phyloP scores from a whole-genome alignment of 2,797 vertebrate genomes.

The Arctocebus calabarensis region DNA sequence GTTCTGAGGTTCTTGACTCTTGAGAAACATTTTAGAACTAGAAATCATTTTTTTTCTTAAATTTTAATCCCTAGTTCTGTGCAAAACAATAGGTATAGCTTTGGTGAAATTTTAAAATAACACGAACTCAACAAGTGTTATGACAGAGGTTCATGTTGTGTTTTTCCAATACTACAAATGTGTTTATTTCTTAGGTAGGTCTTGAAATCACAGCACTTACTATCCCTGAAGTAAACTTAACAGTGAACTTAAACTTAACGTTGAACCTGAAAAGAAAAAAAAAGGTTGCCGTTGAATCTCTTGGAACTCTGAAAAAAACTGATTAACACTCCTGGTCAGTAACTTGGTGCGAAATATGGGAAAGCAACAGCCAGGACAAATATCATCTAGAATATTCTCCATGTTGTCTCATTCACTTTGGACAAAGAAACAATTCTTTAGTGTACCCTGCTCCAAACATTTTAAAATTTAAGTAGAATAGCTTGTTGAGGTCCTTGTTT shows the following conservation, averaged over 20 bases:
- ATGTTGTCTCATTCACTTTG: background rate
- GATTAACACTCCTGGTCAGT: background rate
- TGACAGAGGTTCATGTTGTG: constrained; percentile 14
- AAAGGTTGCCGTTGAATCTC: background rate
- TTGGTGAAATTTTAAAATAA: background rate
- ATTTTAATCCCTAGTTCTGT: background rate
- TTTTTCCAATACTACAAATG: background rate
- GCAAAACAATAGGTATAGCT: background rate
- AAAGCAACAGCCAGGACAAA: background rate
- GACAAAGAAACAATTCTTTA: constrained; percentile 50
- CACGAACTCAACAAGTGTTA: background rate
- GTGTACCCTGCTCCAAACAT: background rate
- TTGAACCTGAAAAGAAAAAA: constrained; percentile 37
- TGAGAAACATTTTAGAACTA: background rate
- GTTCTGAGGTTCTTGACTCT: background rate
- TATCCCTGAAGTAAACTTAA: background rate
- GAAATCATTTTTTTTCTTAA: background rate
- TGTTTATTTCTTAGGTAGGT: background rate
- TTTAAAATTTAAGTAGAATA: constrained; percentile 42
- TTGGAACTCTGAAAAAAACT: background rate
- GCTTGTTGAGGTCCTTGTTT: background rate
- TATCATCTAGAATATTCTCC: constrained; percentile 35
- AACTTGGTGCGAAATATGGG: background rate
- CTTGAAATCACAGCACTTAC: background rate
- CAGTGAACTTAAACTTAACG: constrained; percentile 22